Percentiles rank a stretch among this genome's conserved stretches.
Evolutionary conservation across 2,797 vertebrate species (phyloP).

Genomic region (Kryptopterus vitreolus): DNA sequence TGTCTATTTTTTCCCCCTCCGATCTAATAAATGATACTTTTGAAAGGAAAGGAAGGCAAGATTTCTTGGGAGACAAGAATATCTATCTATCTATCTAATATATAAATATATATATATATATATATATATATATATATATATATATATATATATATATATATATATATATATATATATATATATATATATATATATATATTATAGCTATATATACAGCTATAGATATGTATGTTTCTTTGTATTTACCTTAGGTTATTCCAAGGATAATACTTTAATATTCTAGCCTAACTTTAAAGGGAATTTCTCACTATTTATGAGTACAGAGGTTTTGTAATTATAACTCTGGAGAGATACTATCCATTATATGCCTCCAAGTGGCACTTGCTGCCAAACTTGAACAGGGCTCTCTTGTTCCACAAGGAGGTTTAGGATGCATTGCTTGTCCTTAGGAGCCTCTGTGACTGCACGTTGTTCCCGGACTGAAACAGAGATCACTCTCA

Average conservation of each 20-base stretch:
- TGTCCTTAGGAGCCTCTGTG: conserved; percentile 41
- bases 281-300: conserved; percentile 24
- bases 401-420: conserved; percentile 42
- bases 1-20: conserved; percentile 26
- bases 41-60: conserved; percentile 42
- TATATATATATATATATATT: conserved; percentile 57
- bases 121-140: conserved; percentile 19
- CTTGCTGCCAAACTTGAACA: conserved; percentile 48
- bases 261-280: conserved; percentile 31
- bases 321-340: conserved; percentile 24
- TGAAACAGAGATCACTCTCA: conserved; percentile 51
- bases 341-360: conserved; percentile 34
- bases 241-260: conserved; percentile 38
- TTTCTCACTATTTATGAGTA: conserved; percentile 29
- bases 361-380: conserved; percentile 35
- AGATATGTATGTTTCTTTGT: conserved; percentile 57
- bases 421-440: conserved; percentile 35
- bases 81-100: too few relatives aligned
- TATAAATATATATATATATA: conserved; percentile 56
- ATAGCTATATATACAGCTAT: conserved; percentile 44
- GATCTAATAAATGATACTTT: conserved; percentile 53
- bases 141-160: neutral
- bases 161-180: conserved; percentile 7
- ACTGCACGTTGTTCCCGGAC: conserved; percentile 24
- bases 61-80: conserved; percentile 60